A percentile compares a stretch with the other conserved stretches of the same genome.
Evolutionary conservation across 2,888 invertebrate genomes (phyloP).

Genomic region (Sphinx pinastri): DNA sequence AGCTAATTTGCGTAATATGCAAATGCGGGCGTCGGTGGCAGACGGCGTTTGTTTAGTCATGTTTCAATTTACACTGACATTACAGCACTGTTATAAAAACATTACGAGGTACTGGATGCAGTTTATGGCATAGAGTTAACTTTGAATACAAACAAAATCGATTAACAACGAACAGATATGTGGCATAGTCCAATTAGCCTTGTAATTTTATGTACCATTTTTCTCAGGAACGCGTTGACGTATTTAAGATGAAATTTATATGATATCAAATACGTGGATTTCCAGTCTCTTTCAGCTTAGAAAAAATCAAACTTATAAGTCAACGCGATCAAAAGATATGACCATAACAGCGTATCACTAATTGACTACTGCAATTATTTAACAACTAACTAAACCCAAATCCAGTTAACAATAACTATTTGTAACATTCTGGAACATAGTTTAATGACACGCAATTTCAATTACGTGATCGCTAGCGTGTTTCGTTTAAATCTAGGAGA

Average conservation of each 20-base stretch:
- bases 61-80: conserved; percentile 41
- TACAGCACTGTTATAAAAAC: conserved; percentile 25
- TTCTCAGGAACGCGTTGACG: too few species aligned
- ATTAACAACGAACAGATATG: not conserved
- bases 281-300: too few species aligned
- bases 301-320: too few species aligned
- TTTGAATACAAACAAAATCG: not conserved
- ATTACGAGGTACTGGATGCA: not conserved
- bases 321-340: too few species aligned
- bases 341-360: too few species aligned
- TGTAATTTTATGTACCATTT: too few species aligned
- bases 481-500: conserved; percentile 2
- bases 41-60: conserved; percentile 33
- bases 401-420: not conserved
- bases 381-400: not conserved
- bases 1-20: conserved; percentile 48
- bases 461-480: not conserved
- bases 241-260: too few species aligned
- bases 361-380: too few species aligned
- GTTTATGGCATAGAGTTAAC: not conserved
- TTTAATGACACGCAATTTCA: conserved; percentile 5
- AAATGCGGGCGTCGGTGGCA: conserved; percentile 38
- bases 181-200: too few species aligned
- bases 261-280: too few species aligned
- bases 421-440: not conserved